Evolutionary conservation across 2,797 vertebrate species (phyloP), one percentile per base, ranked within the genome.

Genomic region (Acridotheres tristis): DNA sequence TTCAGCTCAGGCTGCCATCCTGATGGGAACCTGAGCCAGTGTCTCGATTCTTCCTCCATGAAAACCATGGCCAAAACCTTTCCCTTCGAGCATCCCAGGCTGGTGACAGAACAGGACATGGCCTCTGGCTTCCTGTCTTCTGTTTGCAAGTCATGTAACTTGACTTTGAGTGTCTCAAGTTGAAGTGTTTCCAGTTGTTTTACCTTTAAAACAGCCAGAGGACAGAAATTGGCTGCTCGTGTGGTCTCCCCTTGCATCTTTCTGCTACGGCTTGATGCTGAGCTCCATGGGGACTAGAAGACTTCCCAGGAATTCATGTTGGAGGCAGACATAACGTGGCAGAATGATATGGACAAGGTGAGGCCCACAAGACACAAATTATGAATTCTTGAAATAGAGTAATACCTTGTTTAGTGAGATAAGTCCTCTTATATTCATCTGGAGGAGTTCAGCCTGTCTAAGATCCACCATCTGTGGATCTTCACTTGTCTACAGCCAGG

Each of bases 161-260:
- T 1, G 9, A 1, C 11, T 88, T 25, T 30, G 10, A 16, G 10
- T 68, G 34, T 57, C 32, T 65, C 7, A 36, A 66, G 20, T 83
- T 4, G 5, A 68, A 61, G 13, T 10, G 5, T 58, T 68, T 29
- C 34, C 1, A 0, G 10, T 21, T 83, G 30, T n/a, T 92, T 77
- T 77, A 26, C 8, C 13, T 75, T n/a, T 78, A 17, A 80, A 59
- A 17, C 12, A n/a, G 16, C 16, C n/a, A 69, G 40, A 94, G 38
- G 50, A 69, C 14, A 73, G 40, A 90, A 93, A 76, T n/a, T 29
- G 0, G 5, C 29, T 47, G 16, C 30, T 85, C 8, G 0, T 0
- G 4, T 75, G 19, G n/a, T 47, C 50, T 54, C 8, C 8, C 22
- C 17, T 54, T 36, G 14, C 13, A 26, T 36, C 23, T 51, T 93